These are phyloP conservation scores for Blera fallax DNA, from an alignment of 2,888 invertebrate species.

Conservation along the genomic window DNA sequence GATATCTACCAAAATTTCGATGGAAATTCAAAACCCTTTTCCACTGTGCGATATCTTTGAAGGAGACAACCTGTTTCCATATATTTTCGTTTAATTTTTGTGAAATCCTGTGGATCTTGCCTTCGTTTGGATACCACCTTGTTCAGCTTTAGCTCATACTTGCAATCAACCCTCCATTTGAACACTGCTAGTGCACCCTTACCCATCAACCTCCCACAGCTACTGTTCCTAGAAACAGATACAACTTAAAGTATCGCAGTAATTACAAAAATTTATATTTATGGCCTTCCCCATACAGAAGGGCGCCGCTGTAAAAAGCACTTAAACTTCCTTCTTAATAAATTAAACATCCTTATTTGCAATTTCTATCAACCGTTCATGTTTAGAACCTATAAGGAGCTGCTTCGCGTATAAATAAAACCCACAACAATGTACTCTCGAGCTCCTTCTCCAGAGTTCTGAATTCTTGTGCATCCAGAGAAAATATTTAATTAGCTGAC, in stretches of 20 bases:
- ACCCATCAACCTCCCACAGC: background rate
- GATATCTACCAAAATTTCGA: too few relatives aligned
- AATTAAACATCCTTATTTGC: constrained; percentile 71
- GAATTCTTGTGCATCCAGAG: constrained; percentile 41
- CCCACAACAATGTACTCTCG: constrained; percentile 9
- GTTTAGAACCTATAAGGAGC: constrained; percentile 69
- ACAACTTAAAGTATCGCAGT: background rate
- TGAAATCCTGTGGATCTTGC: too few relatives aligned
- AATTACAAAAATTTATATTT: constrained; percentile 32
- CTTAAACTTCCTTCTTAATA: constrained; percentile 52
- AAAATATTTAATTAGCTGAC: constrained; percentile 70
- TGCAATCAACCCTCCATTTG: too few relatives aligned
- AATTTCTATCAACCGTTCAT: constrained; percentile 68
- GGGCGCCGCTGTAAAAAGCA: constrained; percentile 11
- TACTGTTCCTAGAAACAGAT: background rate
- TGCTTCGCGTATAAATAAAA: constrained; percentile 40
- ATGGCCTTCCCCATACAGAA: background rate
- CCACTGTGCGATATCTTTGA: too few relatives aligned
- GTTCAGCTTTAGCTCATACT: too few relatives aligned
- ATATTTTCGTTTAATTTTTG: too few relatives aligned
- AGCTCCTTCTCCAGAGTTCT: constrained; percentile 16
- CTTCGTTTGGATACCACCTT: too few relatives aligned
- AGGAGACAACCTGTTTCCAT: too few relatives aligned
- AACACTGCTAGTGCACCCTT: too few relatives aligned
- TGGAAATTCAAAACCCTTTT: too few relatives aligned